A percentile compares a stretch with the other conserved stretches of the same genome.
Evolutionary conservation across 2,113 vertebrate species (phyloP).

Genomic region (Butorides virescens): DNA sequence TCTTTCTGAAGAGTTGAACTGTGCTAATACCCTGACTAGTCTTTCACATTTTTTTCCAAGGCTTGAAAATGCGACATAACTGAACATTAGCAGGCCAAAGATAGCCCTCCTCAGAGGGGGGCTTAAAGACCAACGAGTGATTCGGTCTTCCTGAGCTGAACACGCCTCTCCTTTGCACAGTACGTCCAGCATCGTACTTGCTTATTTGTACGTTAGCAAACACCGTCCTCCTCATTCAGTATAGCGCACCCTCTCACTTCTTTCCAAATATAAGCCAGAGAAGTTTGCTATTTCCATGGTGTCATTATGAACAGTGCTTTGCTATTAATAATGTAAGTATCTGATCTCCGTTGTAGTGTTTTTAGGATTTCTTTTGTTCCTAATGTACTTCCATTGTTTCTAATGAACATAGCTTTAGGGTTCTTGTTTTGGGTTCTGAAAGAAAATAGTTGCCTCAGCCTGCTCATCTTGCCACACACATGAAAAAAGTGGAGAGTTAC

Average conservation of each 20-base stretch:
- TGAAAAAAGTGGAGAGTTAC: neutral
- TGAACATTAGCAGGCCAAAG: neutral
- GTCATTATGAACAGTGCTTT: neutral
- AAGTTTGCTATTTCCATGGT: neutral
- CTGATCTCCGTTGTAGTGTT: neutral
- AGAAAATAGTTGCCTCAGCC: neutral
- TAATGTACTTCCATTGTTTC: neutral
- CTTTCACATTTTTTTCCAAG: neutral
- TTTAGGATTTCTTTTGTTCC: neutral
- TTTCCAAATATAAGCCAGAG: neutral
- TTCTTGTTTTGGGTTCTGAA: neutral
- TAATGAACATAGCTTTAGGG: neutral
- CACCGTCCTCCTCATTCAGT: neutral
- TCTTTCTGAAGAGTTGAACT: neutral
- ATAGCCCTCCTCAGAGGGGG: neutral
- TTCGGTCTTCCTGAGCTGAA: neutral
- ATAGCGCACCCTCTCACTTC: neutral
- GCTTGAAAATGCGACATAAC: neutral
- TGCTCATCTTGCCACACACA: neutral
- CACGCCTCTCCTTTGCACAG: neutral
- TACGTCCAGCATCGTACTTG: neutral
- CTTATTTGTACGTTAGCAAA: neutral
- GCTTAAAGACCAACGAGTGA: neutral
- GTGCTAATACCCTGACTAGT: neutral
- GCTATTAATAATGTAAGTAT: neutral